Conservation (phyloP, 2,113 vertebrate genomes). For the Triplophysa siluroides region DNA sequence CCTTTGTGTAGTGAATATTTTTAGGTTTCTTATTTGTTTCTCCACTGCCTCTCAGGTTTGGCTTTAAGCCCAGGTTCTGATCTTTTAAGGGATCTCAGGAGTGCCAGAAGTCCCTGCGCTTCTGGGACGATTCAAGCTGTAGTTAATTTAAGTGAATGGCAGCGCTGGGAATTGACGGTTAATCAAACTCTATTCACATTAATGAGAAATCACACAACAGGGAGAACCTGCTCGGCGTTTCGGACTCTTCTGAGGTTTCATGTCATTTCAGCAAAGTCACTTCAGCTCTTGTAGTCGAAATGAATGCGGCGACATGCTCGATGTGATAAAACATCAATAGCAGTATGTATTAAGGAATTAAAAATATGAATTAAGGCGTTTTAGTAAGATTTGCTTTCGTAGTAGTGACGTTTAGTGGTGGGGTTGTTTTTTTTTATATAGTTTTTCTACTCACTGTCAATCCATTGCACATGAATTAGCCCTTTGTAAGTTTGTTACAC, state of each 20-base stretch:
- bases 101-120: slow-evolving; percentile 42
- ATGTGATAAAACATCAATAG: too few species aligned
- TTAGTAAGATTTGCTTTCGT: too few species aligned
- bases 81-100: slow-evolving; percentile 46
- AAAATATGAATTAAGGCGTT: too few species aligned
- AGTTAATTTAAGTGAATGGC: slow-evolving; percentile 52
- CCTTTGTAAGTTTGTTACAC: too few species aligned
- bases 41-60: slow-evolving; percentile 5
- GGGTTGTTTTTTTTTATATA: too few species aligned
- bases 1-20: background rate
- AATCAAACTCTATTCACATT: slow-evolving; percentile 46
- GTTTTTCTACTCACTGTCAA: too few species aligned
- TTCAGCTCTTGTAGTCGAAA: too few species aligned
- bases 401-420: too few species aligned
- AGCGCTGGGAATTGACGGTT: slow-evolving; percentile 45
- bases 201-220: slow-evolving; percentile 38
- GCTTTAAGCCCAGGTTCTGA: slow-evolving; percentile 20
- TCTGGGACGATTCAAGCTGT: slow-evolving; percentile 35
- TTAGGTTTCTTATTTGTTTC: background rate
- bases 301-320: too few species aligned
- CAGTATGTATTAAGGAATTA: too few species aligned
- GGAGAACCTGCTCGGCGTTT: slow-evolving; percentile 23
- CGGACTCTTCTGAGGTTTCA: background rate
- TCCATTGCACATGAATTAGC: too few species aligned
- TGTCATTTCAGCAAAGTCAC: too few species aligned